Evolutionary conservation across 2,797 vertebrate species (phyloP), one percentile per base, ranked within the genome.

Genomic region (Staurois parvus): DNA sequence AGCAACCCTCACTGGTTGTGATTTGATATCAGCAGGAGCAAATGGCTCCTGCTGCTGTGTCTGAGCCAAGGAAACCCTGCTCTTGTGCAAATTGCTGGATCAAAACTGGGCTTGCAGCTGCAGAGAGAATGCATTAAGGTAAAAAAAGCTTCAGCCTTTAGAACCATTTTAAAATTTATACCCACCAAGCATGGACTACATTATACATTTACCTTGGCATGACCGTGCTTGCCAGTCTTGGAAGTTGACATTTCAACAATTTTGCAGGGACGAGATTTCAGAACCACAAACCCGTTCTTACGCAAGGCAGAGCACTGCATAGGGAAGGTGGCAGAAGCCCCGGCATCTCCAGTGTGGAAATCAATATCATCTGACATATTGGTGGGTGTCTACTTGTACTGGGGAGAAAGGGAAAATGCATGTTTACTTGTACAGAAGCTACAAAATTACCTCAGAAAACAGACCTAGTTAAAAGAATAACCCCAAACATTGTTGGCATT

Each of bases 231-330:
- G 90, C 98, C 98, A 15, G 97, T 99, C 91, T 98, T 99, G 15
- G 98, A 99, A 87, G 98, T 99, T 90, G 95, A 94, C 97, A 99
- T 98, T 87, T 99, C 97, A 21, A 99, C 96, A 72, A 99, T 99
- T 93, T 98, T 99, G 91, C 97, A 99, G 24, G 98, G 97, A 78
- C 94, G 95, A 1, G 94, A 94, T 91, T 98, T 99, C 83, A 99
- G 94, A 91, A 99, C 93, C 91, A 99, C 97, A 84, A 91, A 94
- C 84, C 97, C 96, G 81, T 98, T 98, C 93, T 99, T 99, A 88
- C 97, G 96, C 94, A 99, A 91, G n/a, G 97, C 93, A 28, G 97
- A 99, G 92, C 97, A 99, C 89, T 99, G 98, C 93, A 93, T 93
- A 26, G 98, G 97, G 83, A 89, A 97, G 12, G 98, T 99, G 87